Evolutionary conservation across 2,113 vertebrate genomes (phyloP).

Genomic region (Myiagra hebetior): DNA sequence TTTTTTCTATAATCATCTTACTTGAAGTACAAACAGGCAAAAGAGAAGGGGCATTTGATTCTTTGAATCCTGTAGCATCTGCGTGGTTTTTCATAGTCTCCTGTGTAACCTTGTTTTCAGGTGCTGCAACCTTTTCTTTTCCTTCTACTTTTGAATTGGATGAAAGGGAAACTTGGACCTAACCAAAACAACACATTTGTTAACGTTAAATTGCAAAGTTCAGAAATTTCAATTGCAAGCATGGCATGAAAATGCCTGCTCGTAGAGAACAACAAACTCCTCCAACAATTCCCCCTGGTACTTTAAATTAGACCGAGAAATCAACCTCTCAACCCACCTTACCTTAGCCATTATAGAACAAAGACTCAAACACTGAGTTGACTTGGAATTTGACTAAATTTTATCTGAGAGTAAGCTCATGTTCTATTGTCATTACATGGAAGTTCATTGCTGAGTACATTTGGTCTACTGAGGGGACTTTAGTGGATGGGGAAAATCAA

Average conservation of each 20-base stretch:
- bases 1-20: conserved; percentile 53
- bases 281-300: not conserved
- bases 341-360: not conserved
- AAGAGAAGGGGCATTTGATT: conserved; percentile 64
- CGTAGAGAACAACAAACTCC: not conserved
- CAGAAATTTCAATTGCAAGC: not conserved
- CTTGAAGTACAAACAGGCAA: conserved; percentile 64
- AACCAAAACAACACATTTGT: conserved; percentile 25
- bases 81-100: conserved; percentile 58
- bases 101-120: conserved; percentile 63
- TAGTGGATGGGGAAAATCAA: not conserved
- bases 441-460: not conserved
- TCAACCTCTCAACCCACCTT: not conserved
- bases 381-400: not conserved
- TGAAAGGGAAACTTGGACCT: conserved; percentile 63
- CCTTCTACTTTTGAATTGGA: conserved; percentile 51
- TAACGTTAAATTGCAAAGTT: not conserved
- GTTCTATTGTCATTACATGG: not conserved
- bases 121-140: conserved; percentile 66
- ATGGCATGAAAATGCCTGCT: not conserved
- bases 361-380: not conserved
- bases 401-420: not conserved
- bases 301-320: not conserved
- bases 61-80: conserved; percentile 59
- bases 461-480: not conserved